Percentiles rank a stretch among this genome's conserved stretches.
Conservation (phyloP, 1,140 invertebrate genomes). For the Aphelenchoides besseyi region DNA sequence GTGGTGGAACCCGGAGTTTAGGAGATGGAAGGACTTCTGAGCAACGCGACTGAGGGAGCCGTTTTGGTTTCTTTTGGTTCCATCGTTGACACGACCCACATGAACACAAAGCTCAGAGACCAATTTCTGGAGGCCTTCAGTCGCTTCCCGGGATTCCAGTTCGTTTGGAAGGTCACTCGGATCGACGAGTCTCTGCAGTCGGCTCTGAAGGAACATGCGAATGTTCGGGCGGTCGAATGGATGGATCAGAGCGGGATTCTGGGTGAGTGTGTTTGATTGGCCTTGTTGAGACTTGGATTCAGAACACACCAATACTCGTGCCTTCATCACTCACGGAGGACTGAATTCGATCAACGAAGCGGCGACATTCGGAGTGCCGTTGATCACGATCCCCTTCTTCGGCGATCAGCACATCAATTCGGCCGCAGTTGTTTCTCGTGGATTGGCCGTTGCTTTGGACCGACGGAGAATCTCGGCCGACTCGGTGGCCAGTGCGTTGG, state of each 20-base stretch:
- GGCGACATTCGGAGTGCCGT: slow-evolving; percentile 69
- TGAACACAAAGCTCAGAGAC: not conserved
- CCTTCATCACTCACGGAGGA: slow-evolving; percentile 71
- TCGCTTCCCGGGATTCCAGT: slow-evolving; percentile 18
- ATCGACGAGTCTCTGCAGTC: not conserved
- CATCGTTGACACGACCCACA: slow-evolving; percentile 17
- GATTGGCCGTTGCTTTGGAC: slow-evolving; percentile 46
- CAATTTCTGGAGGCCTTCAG: slow-evolving; percentile 26
- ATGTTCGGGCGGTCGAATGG: slow-evolving; percentile 18
- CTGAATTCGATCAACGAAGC: slow-evolving; percentile 70
- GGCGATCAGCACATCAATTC: slow-evolving; percentile 69
- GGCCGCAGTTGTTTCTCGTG: slow-evolving; percentile 35
- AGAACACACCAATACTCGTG: slow-evolving; percentile 71
- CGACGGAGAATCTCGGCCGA: slow-evolving; percentile 40
- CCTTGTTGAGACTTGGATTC: slow-evolving; percentile 24
- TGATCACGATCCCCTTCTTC: slow-evolving; percentile 69
- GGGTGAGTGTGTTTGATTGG: slow-evolving; percentile 14
- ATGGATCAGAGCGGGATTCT: slow-evolving; percentile 21
- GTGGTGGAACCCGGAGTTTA: not conserved
- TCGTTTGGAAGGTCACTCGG: slow-evolving; percentile 22
- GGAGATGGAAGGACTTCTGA: slow-evolving; percentile 19
- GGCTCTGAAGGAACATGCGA: not conserved
- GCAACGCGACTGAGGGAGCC: slow-evolving; percentile 14
- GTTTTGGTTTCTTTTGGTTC: slow-evolving; percentile 24
- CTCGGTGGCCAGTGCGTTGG: slow-evolving; percentile 43